Evolutionary conservation across 1,140 invertebrate species (phyloP).

Genomic region (Ceratosolen solmsi): DNA sequence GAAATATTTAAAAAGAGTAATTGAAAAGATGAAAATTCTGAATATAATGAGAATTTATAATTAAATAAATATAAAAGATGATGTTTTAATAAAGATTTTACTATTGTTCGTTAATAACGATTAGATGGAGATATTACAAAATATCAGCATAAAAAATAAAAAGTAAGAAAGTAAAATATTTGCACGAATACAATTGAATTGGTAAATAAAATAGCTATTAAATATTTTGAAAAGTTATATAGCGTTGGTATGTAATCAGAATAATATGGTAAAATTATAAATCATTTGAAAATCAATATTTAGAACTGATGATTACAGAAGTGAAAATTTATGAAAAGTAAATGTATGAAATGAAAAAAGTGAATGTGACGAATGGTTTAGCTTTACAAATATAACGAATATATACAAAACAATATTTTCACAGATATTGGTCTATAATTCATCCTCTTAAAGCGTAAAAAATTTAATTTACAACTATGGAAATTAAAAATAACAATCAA

Average conservation of each 20-base stretch:
- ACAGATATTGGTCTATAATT: neutral
- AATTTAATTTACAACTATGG: neutral
- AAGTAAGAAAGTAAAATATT: no score
- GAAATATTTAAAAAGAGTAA: no score
- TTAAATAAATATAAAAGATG: no score
- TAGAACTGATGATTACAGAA: neutral
- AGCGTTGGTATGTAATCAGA: no score
- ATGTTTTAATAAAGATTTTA: no score
- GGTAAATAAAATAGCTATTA: neutral
- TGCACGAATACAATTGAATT: neutral
- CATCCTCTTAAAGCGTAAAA: neutral
- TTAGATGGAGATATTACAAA: no score
- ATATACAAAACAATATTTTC: neutral
- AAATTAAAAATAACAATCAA: no score
- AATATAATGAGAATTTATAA: no score
- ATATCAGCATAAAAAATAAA: no score
- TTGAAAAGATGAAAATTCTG: no score
- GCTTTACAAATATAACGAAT: neutral
- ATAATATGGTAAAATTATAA: neutral
- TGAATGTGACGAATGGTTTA: neutral
- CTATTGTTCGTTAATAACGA: no score
- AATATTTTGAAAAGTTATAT: neutral
- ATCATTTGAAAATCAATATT: neutral
- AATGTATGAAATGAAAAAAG: neutral
- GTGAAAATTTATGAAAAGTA: slow-evolving; percentile 8